Base-by-base conservation (phyloP, 2,888 invertebrate species). In the Rotaria socialis region DNA sequence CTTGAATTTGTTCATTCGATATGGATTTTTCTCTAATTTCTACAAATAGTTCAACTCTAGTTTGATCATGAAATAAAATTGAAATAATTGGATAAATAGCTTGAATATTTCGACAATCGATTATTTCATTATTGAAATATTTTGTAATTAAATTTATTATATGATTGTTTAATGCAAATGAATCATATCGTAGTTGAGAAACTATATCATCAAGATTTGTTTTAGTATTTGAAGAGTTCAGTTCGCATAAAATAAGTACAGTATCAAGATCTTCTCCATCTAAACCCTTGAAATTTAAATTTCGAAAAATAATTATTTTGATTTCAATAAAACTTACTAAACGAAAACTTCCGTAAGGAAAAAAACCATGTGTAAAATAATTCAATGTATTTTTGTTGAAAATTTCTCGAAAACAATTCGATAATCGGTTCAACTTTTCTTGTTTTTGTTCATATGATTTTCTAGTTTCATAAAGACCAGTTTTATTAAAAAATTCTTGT, bases 341-440 rank as follows among this genome's bases (percentile, higher is more conserved):
- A n/a, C 80, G 80, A 80, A 80, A 80, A 47, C 80, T 80, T 47
- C 80, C 47, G n/a, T 80, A 80, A 3, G 47, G 47, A 14, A n/a
- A 8, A 80, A 47, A 80, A n/a, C 3, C 24, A n/a, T n/a, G 11
- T 24, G 43, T 47, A 80, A 47, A 80, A 80, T 19, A n/a, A 47
- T 47, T 10, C 47, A 80, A 80, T 24, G 80, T 47, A n/a, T 47
- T 8, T 10, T 80, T n/a, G 35, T 43, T 47, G 24, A 80, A 80
- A 24, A 80, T 47, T 22, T 80, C 2, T 80, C 47, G 1, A 47
- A 80, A 80, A 47, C 80, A 80, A 3, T 4, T 24, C 19, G 43
- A 47, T 24, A 80, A 10, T n/a, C 14, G 22, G 3, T 80, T 11
- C 24, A 80, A 80, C 47, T 47, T 80, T 24, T 80, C 47, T 47